Percentiles rank a stretch among this genome's conserved stretches.
Conservation (phyloP, 2,113 vertebrate genomes). For the Ammodytes dubius region DNA sequence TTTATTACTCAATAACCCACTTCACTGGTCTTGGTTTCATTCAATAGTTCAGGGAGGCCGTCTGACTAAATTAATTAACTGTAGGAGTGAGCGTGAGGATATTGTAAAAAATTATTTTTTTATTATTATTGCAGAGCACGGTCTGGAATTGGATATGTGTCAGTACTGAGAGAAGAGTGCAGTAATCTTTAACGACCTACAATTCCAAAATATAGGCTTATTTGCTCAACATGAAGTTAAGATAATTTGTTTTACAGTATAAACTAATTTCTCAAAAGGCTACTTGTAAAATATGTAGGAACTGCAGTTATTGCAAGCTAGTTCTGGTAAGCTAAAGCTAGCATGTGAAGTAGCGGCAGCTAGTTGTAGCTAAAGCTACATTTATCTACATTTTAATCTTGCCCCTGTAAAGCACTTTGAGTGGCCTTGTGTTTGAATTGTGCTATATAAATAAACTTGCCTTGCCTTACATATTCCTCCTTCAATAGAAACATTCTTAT, state of each 20-base stretch:
- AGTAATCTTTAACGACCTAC: background rate
- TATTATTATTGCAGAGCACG: background rate
- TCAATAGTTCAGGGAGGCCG: constrained; percentile 22
- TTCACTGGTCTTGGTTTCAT: constrained; percentile 55
- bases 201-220: background rate
- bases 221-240: background rate
- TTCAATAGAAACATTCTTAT: background rate
- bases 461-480: background rate
- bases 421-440: too few species aligned
- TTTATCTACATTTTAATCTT: too few species aligned
- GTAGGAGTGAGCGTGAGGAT: constrained; percentile 10
- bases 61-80: constrained; percentile 34
- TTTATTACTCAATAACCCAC: constrained; percentile 71
- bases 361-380: background rate
- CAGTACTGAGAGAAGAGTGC: background rate
- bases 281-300: background rate
- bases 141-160: background rate
- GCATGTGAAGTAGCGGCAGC: background rate
- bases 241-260: background rate
- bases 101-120: background rate
- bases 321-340: background rate
- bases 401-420: too few species aligned
- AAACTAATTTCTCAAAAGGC: too few species aligned
- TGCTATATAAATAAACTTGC: too few species aligned
- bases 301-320: background rate